A percentile compares a stretch with the other conserved stretches of the same genome.
Conservation (phyloP, 2,113 vertebrate species). For the Vulpes lagopus region DNA sequence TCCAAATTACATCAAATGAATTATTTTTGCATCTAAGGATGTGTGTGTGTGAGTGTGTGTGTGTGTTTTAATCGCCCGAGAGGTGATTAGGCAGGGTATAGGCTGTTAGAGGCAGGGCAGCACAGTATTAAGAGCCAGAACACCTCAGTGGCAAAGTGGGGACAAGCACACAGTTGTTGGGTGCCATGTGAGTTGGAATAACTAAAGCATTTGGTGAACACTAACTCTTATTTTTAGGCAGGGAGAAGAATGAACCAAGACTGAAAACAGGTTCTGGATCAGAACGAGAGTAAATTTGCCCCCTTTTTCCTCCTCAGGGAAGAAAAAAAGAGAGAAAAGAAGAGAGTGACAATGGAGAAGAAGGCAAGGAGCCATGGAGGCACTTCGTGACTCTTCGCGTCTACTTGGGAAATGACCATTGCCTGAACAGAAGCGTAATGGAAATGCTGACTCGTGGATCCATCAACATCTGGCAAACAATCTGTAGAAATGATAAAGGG, state of each 20-base stretch:
- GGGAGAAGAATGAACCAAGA: background rate
- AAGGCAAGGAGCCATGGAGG: background rate
- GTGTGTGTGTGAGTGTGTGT: background rate
- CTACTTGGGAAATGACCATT: background rate
- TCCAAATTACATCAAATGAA: background rate
- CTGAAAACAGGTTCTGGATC: background rate
- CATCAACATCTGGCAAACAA: background rate
- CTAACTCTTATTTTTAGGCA: background rate
- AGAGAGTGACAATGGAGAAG: background rate
- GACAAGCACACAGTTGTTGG: too few species aligned
- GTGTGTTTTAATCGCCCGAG: background rate
- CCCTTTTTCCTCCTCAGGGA: background rate
- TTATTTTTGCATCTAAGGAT: constrained; percentile 27
- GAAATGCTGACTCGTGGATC: background rate
- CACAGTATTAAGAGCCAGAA: background rate
- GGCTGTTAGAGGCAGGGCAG: background rate
- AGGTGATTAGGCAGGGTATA: background rate
- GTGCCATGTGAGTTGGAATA: background rate
- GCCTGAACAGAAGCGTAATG: background rate
- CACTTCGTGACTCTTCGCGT: background rate
- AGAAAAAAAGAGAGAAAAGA: background rate
- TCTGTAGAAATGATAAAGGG: background rate
- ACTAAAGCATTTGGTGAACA: background rate
- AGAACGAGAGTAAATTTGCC: background rate
- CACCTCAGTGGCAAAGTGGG: background rate